Conservation (phyloP, 2,113 vertebrate species). For the Stigmatopora argus region DNA sequence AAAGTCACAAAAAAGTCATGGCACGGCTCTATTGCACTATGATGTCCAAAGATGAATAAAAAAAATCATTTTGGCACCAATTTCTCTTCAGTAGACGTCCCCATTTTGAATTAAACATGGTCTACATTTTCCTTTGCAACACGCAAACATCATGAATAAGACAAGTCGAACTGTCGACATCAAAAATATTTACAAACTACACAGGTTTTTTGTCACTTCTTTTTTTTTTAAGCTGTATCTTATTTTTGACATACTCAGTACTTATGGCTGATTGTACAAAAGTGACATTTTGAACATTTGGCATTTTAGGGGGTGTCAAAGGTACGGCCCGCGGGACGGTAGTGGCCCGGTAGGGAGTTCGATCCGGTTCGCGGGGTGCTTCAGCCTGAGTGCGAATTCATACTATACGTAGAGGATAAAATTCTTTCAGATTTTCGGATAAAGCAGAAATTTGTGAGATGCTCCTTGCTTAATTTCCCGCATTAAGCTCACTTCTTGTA, state of each 20-base stretch:
- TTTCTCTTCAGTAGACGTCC: background rate
- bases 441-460: too few relatives aligned
- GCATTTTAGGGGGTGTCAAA: slow-evolving; percentile 22
- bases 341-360: too few relatives aligned
- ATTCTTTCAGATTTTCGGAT: too few relatives aligned
- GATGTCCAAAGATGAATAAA: background rate
- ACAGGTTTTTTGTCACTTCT: slow-evolving; percentile 37
- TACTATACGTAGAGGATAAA: too few relatives aligned
- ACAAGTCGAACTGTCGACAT: slow-evolving; percentile 9
- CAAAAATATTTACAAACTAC: slow-evolving; percentile 53
- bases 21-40: slow-evolving; percentile 19
- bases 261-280: slow-evolving; percentile 71
- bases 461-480: too few relatives aligned
- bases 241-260: slow-evolving; percentile 75
- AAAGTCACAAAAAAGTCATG: slow-evolving; percentile 7
- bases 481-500: too few relatives aligned
- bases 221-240: slow-evolving; percentile 2
- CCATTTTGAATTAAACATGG: slow-evolving; percentile 2
- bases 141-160: slow-evolving; percentile 22
- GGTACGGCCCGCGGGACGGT: background rate
- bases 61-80: slow-evolving; percentile 21
- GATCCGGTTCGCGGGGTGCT: too few relatives aligned
- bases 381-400: too few relatives aligned
- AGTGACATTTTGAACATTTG: slow-evolving; percentile 43
- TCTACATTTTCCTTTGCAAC: slow-evolving; percentile 49